phyloP scores from a whole-genome alignment of 2,113 vertebrate genomes.

The Halichoerus grypus region DNA sequence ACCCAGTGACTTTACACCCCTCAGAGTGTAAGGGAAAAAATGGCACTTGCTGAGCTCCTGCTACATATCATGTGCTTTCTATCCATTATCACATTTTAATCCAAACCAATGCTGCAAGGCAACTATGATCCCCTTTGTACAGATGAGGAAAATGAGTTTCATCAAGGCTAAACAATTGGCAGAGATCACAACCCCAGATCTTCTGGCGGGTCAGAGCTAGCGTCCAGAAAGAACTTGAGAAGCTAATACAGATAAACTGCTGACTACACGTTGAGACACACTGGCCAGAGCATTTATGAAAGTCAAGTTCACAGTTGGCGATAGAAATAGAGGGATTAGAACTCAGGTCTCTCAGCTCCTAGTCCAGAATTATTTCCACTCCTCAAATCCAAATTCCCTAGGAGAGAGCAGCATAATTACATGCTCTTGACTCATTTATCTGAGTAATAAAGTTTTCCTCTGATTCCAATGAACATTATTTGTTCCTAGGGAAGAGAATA shows the following conservation, averaged over 20 bases:
- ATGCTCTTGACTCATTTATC: neutral
- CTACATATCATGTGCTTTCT: neutral
- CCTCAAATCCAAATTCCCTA: slow-evolving; percentile 20
- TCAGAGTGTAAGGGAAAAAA: neutral
- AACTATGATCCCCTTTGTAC: neutral
- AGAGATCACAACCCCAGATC: neutral
- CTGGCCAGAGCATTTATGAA: neutral
- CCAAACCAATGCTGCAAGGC: neutral
- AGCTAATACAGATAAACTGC: neutral
- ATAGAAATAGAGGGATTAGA: neutral
- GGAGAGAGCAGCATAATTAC: neutral
- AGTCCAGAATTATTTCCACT: neutral
- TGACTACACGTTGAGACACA: neutral
- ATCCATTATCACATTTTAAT: slow-evolving; percentile 2
- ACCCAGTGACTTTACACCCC: neutral
- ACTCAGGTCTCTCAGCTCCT: neutral
- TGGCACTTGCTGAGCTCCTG: neutral
- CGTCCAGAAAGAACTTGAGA: neutral
- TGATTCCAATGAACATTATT: slow-evolving; percentile 1
- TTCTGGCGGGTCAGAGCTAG: neutral
- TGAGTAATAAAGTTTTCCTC: neutral
- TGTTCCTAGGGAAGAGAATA: slow-evolving; percentile 19
- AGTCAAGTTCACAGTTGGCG: neutral
- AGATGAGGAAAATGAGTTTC: neutral
- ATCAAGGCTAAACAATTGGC: neutral